A percentile compares a stretch with the other conserved stretches of the same genome.
Evolutionary conservation across 2,113 vertebrate genomes (phyloP).

Genomic region (Corythoichthys intestinalis): DNA sequence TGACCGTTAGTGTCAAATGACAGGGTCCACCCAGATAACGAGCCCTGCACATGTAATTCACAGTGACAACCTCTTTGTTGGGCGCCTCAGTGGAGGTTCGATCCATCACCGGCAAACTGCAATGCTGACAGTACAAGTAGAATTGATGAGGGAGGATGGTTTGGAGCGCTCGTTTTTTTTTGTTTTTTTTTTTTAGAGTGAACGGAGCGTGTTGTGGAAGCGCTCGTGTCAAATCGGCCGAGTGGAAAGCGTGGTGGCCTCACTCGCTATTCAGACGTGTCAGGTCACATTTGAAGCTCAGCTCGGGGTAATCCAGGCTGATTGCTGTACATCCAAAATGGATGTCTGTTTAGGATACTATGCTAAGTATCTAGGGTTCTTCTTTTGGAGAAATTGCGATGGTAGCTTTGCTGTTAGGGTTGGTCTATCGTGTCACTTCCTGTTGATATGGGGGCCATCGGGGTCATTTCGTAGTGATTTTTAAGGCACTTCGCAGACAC

Average conservation of each 20-base stretch:
- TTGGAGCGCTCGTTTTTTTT: background rate
- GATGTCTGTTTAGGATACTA: background rate
- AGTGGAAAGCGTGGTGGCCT: slow-evolving; percentile 21
- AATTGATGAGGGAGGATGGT: background rate
- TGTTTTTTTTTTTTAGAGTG: background rate
- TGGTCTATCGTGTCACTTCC: no score
- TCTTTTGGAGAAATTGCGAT: background rate
- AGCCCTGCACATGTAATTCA: background rate
- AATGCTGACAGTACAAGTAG: background rate
- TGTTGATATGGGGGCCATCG: no score
- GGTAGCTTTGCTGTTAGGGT: background rate
- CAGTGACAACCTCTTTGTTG: background rate
- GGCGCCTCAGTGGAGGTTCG: background rate
- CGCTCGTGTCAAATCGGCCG: slow-evolving; percentile 15
- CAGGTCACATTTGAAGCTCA: slow-evolving; percentile 24
- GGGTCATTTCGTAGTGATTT: no score
- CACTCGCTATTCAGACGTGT: slow-evolving; percentile 28
- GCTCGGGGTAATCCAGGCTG: slow-evolving; percentile 19
- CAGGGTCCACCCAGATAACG: background rate
- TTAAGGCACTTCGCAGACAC: no score
- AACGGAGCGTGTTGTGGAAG: background rate
- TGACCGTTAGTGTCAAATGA: slow-evolving; percentile 1
- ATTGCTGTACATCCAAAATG: slow-evolving; percentile 2
- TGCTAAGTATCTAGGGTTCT: background rate
- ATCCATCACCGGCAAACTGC: background rate